Conservation (phyloP, 2,797 vertebrate genomes). For the Melanotaenia pygmaea region DNA sequence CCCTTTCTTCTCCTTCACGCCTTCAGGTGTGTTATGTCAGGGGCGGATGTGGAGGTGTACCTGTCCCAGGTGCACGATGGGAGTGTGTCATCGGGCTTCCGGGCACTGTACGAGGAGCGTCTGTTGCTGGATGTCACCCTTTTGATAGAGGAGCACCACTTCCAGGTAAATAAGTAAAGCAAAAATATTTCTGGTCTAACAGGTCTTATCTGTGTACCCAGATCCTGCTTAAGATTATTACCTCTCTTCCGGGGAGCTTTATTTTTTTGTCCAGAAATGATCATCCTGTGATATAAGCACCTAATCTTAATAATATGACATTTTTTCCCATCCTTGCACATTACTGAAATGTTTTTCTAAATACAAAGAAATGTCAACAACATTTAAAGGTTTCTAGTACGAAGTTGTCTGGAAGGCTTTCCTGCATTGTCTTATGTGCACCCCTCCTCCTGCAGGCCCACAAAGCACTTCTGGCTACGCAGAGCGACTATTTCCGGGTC, state of each 20-base stretch:
- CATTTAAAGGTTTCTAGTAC: no score
- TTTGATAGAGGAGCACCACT: conserved; percentile 97
- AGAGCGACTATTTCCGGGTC: conserved; percentile 99
- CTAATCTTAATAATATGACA: no score
- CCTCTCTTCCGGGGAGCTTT: neutral
- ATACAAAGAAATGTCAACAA: no score
- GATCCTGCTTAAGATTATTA: neutral
- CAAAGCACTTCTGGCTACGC: conserved; percentile 98
- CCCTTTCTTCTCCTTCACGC: neutral
- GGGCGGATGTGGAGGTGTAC: conserved; percentile 99
- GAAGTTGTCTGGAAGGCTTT: no score
- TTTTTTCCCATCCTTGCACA: no score
- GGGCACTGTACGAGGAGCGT: conserved; percentile 97
- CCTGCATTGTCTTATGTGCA: no score
- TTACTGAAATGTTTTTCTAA: no score
- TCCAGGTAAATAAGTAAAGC: conserved; percentile 86
- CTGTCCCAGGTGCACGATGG: conserved; percentile 98
- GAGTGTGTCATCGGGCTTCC: conserved; percentile 98
- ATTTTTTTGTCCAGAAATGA: neutral
- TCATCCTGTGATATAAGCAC: no score
- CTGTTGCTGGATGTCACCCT: conserved; percentile 95
- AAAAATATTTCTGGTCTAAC: fast-evolving
- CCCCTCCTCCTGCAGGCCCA: conserved; percentile 87
- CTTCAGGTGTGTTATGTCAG: conserved; percentile 96
- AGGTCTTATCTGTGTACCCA: neutral